phyloP scores from a whole-genome alignment of 2,113 vertebrate species.

The Pyxicephalus adspersus region DNA sequence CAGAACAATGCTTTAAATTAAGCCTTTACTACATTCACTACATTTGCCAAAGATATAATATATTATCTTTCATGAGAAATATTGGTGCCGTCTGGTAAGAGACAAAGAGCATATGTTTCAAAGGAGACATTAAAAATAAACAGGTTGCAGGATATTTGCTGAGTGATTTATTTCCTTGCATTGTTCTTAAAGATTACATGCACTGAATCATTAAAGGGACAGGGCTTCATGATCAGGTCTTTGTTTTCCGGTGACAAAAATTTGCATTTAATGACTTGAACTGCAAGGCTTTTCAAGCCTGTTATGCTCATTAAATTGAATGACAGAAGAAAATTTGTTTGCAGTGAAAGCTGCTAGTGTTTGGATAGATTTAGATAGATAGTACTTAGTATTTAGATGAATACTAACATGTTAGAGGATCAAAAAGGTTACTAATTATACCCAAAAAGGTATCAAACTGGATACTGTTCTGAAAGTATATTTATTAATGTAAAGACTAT shows the following conservation, averaged over 20 bases:
- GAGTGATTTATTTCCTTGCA: slow-evolving; percentile 34
- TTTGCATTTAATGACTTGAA: slow-evolving; percentile 30
- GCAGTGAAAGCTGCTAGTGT: neutral
- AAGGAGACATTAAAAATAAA: slow-evolving; percentile 13
- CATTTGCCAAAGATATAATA: neutral
- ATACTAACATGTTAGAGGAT: too few relatives aligned
- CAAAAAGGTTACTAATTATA: too few relatives aligned
- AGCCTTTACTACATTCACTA: neutral
- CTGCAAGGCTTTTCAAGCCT: neutral
- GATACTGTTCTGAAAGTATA: too few relatives aligned
- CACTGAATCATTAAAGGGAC: slow-evolving; percentile 19
- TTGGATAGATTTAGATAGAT: neutral
- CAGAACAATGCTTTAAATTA: neutral
- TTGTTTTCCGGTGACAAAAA: slow-evolving; percentile 13
- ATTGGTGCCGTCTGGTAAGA: neutral
- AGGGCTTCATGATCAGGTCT: neutral
- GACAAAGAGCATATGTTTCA: slow-evolving; percentile 12
- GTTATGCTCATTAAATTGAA: slow-evolving; percentile 24
- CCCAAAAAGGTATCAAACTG: too few relatives aligned
- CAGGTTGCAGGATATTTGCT: slow-evolving; percentile 17
- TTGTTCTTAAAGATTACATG: slow-evolving; percentile 19
- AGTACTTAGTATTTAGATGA: neutral
- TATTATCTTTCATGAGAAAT: slow-evolving; percentile 4
- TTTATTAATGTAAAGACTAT: too few relatives aligned
- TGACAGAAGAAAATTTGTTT: slow-evolving; percentile 7